Evolutionary conservation across 2,888 invertebrate genomes (phyloP).

Genomic region (Drosophila affinis): DNA sequence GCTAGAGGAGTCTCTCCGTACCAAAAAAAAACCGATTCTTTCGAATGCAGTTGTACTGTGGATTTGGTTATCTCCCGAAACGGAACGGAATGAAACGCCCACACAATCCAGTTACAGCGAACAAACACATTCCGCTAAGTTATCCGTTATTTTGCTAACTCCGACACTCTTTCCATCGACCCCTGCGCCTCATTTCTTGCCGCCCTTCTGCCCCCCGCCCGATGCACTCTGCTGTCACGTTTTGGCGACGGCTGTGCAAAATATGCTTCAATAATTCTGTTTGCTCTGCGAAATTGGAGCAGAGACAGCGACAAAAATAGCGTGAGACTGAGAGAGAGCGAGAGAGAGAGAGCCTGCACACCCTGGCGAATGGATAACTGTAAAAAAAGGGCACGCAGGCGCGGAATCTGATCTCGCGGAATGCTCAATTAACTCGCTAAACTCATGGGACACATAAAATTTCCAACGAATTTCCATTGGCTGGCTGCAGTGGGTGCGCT

Average conservation of each 20-base stretch:
- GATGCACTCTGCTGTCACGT: slow-evolving; percentile 51
- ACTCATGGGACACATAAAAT: slow-evolving; percentile 45
- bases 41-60: not conserved
- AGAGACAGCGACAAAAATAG: slow-evolving; percentile 6
- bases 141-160: not conserved
- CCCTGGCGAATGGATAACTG: not conserved
- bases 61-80: not conserved
- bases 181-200: not conserved
- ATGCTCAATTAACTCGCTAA: slow-evolving; percentile 74
- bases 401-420: slow-evolving; percentile 70
- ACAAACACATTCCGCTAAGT: not conserved
- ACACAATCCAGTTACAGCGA: not conserved
- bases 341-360: not conserved
- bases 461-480: slow-evolving; percentile 58
- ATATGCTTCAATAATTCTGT: slow-evolving; percentile 52
- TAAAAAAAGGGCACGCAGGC: slow-evolving; percentile 48
- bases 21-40: no score
- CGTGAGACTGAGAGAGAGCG: not conserved
- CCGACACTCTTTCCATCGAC: not conserved
- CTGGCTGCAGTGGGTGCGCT: slow-evolving; percentile 23
- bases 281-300: slow-evolving; percentile 53
- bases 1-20: no score
- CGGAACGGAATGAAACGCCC: not conserved
- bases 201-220: not conserved
- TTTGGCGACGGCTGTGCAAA: slow-evolving; percentile 54